Base-by-base conservation (phyloP, 2,888 invertebrate species). In the Drosophila parthenogenetica region DNA sequence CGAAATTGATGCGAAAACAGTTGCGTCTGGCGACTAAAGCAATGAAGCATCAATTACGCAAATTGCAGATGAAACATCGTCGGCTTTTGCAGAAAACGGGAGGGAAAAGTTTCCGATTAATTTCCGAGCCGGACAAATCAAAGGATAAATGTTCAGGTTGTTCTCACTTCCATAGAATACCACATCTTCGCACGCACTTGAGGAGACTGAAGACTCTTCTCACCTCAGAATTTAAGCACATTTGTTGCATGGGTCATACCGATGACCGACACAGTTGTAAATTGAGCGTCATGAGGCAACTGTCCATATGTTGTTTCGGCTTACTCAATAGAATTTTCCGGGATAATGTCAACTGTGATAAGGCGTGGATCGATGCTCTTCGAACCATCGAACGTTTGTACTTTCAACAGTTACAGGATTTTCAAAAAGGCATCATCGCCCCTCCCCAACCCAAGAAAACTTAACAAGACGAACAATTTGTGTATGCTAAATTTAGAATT, bases 261-360 rank as follows among this genome's bases (percentile, higher is more conserved):
- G 46, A 29, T 35, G 2, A 11, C 4, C 16, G 16, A 7, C 1
- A 2, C 1, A n/a, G 7, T 13, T 19, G 43, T 2, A 32, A 48
- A 22, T 16, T 40, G 22, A 25, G 17, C 5, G 3, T 22, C 10
- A 39, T 25, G 10, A 14, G 48, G 3, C n/a, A 16, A 4, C 5
- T 58, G n/a, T 37, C 48, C 2, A 0, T 8, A 8, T 17, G 45
- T 10, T 54, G 43, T 13, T 61, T 61, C 14, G 4, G 29, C 2
- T 7, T 54, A 29, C 19, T 54, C 8, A 37, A 54, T 3, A 29
- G n/a, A 4, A 39, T 61, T 17, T 54, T 54, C 10, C 25, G 32
- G 14, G 17, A 46, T 16, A 11, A 45, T 2, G 19, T 25, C 7
- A 14, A 17, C 1, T 54, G 54, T 2, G 43, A 51, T 10, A 5